Evolutionary conservation across 2,888 invertebrate genomes (phyloP), one percentile per base, ranked within the genome.

Genomic region (Phyllotreta cruciferae): DNA sequence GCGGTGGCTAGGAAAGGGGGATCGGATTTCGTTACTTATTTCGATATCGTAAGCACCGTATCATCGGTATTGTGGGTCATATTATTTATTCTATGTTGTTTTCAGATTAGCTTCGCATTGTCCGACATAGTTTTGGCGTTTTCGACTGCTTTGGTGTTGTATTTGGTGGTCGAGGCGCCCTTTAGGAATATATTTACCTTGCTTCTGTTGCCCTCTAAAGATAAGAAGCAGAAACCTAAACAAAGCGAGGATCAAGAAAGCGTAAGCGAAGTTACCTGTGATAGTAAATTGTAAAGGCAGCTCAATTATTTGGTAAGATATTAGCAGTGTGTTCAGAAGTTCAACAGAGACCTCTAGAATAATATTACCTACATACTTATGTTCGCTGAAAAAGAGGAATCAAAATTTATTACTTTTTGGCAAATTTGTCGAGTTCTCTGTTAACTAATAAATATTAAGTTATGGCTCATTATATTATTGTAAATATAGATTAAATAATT

Each of bases 81-180:
- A n/a, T 14, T n/a, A 49, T 56, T 37, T 45, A n/a, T 10, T 1
- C 14, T 3, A 6, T 58, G 47, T 67, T 41, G 56, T 64, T 73
- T 75, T 64, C 78, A 86, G 86, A 68, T 85, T 7, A 80, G 79
- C 47, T 71, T 79, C 35, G 73, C 82, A 0, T 70, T 82, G 0
- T 85, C 85, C 0, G 83, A 84, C 1, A 81, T 85, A 56, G 78
- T 83, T 14, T 77, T 82, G 68, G 82, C 86, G 0, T 83, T 83
- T 56, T 45, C 82, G 0, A 75, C 79, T 0, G 80, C 86, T 0
- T 76, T 86, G 0, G 55, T 84, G 0, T 73, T 87, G 0, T 85
- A 85, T 80, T 75, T 87, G 1, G 66, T 84, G 0, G 82, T 83
- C 0, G 87, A 87, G 75, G 85, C 85, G 0, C 87, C 87, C 0